A percentile compares a stretch with the other conserved stretches of the same genome.
These are phyloP conservation scores for Troides helena DNA, from an alignment of 2,888 invertebrate genomes.

Conservation along the genomic window DNA sequence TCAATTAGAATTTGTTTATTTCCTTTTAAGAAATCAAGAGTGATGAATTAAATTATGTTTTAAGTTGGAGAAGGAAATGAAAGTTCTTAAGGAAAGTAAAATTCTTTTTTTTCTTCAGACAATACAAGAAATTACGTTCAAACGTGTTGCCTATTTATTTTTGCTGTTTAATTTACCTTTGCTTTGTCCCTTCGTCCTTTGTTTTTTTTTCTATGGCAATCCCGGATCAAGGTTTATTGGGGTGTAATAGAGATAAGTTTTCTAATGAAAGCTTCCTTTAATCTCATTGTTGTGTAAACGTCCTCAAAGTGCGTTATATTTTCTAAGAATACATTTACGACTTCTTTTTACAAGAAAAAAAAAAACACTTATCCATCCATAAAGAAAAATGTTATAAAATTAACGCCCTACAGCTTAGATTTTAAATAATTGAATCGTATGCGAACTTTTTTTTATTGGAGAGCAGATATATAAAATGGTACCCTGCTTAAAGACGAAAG, in stretches of 20 bases:
- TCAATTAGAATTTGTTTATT: neutral
- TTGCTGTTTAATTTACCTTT: conserved; percentile 60
- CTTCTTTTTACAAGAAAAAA: conserved; percentile 19
- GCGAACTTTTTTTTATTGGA: too few species aligned
- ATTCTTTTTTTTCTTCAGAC: conserved; percentile 38
- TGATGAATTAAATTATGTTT: conserved; percentile 16
- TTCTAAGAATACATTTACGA: conserved; percentile 5
- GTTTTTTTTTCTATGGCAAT: conserved; percentile 54
- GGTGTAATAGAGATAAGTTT: conserved; percentile 54
- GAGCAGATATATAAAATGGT: too few species aligned
- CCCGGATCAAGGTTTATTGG: conserved; percentile 42
- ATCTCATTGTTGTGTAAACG: conserved; percentile 56
- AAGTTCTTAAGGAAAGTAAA: conserved; percentile 42
- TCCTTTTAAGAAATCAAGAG: neutral
- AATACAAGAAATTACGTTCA: conserved; percentile 49
- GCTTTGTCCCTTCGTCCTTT: conserved; percentile 45
- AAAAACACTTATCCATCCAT: neutral
- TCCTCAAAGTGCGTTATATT: conserved; percentile 38
- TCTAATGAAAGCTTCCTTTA: conserved; percentile 55
- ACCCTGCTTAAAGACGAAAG: too few species aligned
- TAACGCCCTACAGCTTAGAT: neutral
- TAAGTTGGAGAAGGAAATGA: conserved; percentile 26
- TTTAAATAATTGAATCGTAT: too few species aligned
- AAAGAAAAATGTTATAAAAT: neutral
- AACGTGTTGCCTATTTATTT: conserved; percentile 56